Conservation (phyloP, 2,797 vertebrate species). For the Spondyliosoma cantharus region DNA sequence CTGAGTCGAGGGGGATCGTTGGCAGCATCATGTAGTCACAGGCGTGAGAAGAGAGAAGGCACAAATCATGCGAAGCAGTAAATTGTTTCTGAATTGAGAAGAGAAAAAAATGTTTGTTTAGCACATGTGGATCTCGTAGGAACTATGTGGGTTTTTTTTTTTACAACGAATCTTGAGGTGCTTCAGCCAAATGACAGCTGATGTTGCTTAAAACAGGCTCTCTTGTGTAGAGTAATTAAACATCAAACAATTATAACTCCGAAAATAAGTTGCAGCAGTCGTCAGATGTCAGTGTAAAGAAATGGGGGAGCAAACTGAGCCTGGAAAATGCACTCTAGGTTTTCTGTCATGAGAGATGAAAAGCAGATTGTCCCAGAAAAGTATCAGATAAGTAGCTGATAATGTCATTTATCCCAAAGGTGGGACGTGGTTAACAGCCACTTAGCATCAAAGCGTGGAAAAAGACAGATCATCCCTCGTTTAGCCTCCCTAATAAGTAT, state of each 20-base stretch:
- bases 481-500: constrained; percentile 70
- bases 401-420: constrained; percentile 73
- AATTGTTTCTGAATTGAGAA: constrained; percentile 53
- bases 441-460: constrained; percentile 74
- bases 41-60: constrained; percentile 53
- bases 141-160: constrained; percentile 28
- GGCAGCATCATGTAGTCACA: constrained; percentile 52
- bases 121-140: constrained; percentile 21
- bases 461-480: constrained; percentile 65
- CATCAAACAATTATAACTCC: constrained; percentile 42
- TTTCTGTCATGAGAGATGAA: constrained; percentile 53
- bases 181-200: constrained; percentile 21
- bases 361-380: constrained; percentile 55
- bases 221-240: constrained; percentile 32
- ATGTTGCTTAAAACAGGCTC: constrained; percentile 22
- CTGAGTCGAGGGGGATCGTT: constrained; percentile 39
- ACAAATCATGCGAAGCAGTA: constrained; percentile 48
- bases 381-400: constrained; percentile 71
- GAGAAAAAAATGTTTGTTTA: constrained; percentile 57
- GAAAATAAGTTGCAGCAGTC: constrained; percentile 16
- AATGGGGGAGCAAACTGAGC: constrained; percentile 6
- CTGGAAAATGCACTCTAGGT: constrained; percentile 41
- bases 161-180: constrained; percentile 30
- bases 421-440: constrained; percentile 66
- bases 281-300: constrained; percentile 19